Base-by-base conservation (phyloP, 64 coral and sea anemone species). In the Hydrozoanthus tunicans region DNA sequence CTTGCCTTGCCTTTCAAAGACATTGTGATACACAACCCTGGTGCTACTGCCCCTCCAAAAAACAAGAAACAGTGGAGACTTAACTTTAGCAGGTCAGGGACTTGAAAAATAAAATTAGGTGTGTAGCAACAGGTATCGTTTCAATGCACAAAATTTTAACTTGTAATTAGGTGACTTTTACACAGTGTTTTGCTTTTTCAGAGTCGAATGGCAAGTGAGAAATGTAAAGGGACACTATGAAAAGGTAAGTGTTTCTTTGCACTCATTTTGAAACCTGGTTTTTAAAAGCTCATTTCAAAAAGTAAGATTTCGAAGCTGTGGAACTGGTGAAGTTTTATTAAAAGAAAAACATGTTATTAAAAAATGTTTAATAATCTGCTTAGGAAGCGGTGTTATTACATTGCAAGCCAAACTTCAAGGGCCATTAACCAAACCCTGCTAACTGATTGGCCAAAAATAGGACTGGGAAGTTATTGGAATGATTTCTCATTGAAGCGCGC, bases 171-270 rank as follows among this genome's bases (percentile, higher is more conserved):
- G 0, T 43, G 32, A 43, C 32, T 43, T 43, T 43, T 1, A 43
- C 32, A 2, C 32, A 43, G 32, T 2, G 32, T 43, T 81, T 93
- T n/a, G 13, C 71, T 52, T 59, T 20, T 81, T 17, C 75, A 95
- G 94, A 90, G 94, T 96, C 90, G 94, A 96, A 55, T 96, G 94
- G 94, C 94, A 85, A 79, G 91, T 96, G 5, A 90, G 90, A 76
- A 86, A 92, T 64, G 91, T 96, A 3, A 53, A 93, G 58, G 91
- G 86, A 8, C 94, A 90, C 70, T 95, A 95, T 93, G 94, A 90
- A 83, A 95, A 95, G 94, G 94, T 95, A 59, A 17, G 63, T 89
- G n/a, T 8, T 3, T 8, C 4, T 8, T 6, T 15, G 6, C 56
- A 80, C 53, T 12, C 52, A 12, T 51, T 53, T 51, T 77, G 7